A percentile compares a stretch with the other conserved stretches of the same genome.
These are phyloP conservation scores for Ibidorhyncha struthersii DNA, from an alignment of 2,113 vertebrate species.

Conservation along the genomic window DNA sequence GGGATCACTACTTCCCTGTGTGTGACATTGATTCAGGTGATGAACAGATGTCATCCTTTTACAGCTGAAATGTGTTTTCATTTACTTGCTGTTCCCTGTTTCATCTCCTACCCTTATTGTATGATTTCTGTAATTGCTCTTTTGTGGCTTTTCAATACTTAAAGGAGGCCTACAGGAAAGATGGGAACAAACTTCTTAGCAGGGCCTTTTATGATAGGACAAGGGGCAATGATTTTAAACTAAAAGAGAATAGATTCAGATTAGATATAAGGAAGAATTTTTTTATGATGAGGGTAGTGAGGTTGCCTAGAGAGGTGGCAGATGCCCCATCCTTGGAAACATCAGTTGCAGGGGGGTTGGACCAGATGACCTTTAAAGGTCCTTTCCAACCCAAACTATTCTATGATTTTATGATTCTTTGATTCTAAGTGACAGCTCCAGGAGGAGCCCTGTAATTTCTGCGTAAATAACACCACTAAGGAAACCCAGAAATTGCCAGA, in stretches of 20 bases:
- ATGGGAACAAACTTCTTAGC: no score
- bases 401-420: background rate
- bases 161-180: no score
- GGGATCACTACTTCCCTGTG: background rate
- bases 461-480: background rate
- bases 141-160: no score
- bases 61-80: background rate
- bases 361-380: background rate
- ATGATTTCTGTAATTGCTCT: background rate
- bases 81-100: background rate
- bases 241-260: no score
- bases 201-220: no score
- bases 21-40: background rate
- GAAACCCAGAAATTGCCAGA: background rate
- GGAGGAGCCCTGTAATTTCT: background rate
- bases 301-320: background rate
- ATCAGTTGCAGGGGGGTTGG: background rate
- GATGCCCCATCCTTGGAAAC: background rate
- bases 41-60: background rate
- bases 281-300: background rate
- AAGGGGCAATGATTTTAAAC: no score
- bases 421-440: background rate
- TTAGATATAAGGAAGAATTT: no score
- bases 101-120: background rate
- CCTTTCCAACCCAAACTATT: background rate